Percentiles rank a stretch among this genome's conserved stretches.
These are phyloP conservation scores for Ancistrus triradiatus DNA, from an alignment of 2,113 vertebrate genomes.

Conservation along the genomic window DNA sequence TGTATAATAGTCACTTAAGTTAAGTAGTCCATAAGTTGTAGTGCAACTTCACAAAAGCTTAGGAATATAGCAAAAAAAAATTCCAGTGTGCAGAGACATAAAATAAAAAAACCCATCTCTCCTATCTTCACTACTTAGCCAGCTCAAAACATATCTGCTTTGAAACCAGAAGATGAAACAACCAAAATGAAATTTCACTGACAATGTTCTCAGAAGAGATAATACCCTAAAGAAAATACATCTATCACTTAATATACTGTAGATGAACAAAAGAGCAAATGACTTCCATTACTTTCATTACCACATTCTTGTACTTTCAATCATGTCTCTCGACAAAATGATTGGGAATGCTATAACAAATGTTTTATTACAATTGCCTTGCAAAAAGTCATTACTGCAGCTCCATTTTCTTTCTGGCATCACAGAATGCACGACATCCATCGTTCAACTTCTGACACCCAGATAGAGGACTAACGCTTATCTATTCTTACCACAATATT, in stretches of 20 bases:
- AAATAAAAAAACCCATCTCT: no score
- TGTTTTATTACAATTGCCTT: slow-evolving; percentile 56
- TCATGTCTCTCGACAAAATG: slow-evolving; percentile 52
- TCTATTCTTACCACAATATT: slow-evolving; percentile 26
- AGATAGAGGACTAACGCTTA: slow-evolving; percentile 27
- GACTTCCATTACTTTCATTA: slow-evolving; percentile 46
- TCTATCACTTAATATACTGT: slow-evolving; percentile 40
- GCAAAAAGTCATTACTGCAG: slow-evolving; percentile 49
- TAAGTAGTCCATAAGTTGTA: no score
- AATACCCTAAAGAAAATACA: slow-evolving; percentile 28
- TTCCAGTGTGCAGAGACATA: no score
- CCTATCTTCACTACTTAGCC: no score
- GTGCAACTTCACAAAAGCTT: no score
- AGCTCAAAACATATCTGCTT: not conserved
- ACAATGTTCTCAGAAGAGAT: slow-evolving; percentile 7
- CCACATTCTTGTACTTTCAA: slow-evolving; percentile 54
- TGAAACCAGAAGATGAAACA: slow-evolving; percentile 4
- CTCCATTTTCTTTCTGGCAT: slow-evolving; percentile 44
- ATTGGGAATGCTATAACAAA: slow-evolving; percentile 55
- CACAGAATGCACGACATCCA: slow-evolving; percentile 33
- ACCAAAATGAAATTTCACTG: slow-evolving; percentile 18
- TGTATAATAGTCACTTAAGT: no score
- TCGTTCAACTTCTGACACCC: slow-evolving; percentile 22
- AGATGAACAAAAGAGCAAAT: slow-evolving; percentile 51
- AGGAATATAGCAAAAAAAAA: no score